A percentile compares a stretch with the other conserved stretches of the same genome.
Evolutionary conservation across 2,888 invertebrate species (phyloP).

Genomic region (Baccha elongata): DNA sequence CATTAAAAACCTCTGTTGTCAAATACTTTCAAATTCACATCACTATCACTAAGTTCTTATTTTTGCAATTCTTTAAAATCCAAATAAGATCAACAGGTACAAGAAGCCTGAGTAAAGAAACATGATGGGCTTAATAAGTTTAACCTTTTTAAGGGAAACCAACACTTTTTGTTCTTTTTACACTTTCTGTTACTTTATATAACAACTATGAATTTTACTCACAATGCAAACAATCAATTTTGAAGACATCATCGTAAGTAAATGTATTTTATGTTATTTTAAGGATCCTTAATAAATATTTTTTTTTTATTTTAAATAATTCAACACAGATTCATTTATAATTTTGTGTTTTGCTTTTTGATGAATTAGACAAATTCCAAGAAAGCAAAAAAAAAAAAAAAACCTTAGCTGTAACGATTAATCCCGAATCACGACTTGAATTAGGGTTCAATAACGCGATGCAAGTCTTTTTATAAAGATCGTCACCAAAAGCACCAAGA

Average conservation of each 20-base stretch:
- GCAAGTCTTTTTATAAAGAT: conserved; percentile 77
- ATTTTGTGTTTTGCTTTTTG: background rate
- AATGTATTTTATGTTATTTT: background rate
- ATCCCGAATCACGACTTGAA: conserved; percentile 76
- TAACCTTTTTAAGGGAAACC: background rate
- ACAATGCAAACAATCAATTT: conserved; percentile 57
- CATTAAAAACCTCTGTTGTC: too few relatives aligned
- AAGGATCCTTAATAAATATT: background rate
- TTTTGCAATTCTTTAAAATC: too few relatives aligned
- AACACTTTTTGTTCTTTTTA: background rate
- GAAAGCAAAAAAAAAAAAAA: conserved; percentile 12
- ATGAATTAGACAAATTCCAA: conserved; percentile 8
- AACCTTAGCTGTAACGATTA: conserved; percentile 48
- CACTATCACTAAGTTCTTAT: too few relatives aligned
- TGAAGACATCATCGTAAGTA: conserved; percentile 47
- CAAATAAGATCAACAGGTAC: too few relatives aligned
- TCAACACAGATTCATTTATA: too few relatives aligned
- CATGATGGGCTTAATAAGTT: too few relatives aligned
- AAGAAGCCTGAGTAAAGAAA: too few relatives aligned
- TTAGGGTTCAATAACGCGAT: conserved; percentile 76
- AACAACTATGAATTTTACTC: conserved; percentile 44
- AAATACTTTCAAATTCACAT: too few relatives aligned
- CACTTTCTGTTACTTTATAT: background rate
- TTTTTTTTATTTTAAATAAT: background rate
- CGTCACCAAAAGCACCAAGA: conserved; percentile 41